phyloP scores from a whole-genome alignment of 2,113 vertebrate species.

The Ondatra zibethicus region DNA sequence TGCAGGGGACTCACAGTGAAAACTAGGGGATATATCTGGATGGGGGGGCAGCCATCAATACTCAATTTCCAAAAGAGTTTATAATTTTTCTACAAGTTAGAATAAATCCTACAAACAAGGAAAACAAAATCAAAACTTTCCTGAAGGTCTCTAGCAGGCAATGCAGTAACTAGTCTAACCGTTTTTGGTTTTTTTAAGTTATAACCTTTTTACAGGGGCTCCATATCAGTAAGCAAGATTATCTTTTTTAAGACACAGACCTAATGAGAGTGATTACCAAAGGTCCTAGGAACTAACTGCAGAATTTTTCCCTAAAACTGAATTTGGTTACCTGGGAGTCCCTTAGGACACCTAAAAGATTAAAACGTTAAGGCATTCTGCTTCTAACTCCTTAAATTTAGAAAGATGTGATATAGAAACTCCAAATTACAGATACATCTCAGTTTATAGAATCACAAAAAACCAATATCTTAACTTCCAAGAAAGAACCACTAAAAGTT shows the following conservation, averaged over 20 bases:
- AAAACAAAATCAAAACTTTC: conserved; percentile 20
- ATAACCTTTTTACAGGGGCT: conserved; percentile 9
- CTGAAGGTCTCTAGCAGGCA: conserved; percentile 26
- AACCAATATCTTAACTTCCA: conserved; percentile 56
- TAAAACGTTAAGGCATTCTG: conserved; percentile 19
- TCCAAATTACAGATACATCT: background rate
- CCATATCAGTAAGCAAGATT: background rate
- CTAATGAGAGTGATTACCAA: background rate
- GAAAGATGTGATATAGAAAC: conserved; percentile 43
- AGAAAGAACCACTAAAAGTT: conserved; percentile 44
- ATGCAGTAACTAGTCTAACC: background rate
- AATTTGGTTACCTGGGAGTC: background rate
- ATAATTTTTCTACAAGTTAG: conserved; percentile 30
- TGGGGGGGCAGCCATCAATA: background rate
- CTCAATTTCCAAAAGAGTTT: conserved; percentile 23
- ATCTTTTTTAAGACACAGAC: background rate
- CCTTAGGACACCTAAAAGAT: background rate
- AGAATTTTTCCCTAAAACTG: background rate
- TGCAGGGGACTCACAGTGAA: conserved; percentile 9
- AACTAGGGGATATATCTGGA: background rate
- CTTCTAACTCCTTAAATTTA: conserved; percentile 8
- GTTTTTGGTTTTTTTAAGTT: background rate
- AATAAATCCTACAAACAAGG: background rate
- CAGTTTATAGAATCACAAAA: conserved; percentile 47
- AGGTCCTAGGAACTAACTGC: background rate